Conservation (phyloP, 2,113 vertebrate genomes). For the Tringa solitaria region DNA sequence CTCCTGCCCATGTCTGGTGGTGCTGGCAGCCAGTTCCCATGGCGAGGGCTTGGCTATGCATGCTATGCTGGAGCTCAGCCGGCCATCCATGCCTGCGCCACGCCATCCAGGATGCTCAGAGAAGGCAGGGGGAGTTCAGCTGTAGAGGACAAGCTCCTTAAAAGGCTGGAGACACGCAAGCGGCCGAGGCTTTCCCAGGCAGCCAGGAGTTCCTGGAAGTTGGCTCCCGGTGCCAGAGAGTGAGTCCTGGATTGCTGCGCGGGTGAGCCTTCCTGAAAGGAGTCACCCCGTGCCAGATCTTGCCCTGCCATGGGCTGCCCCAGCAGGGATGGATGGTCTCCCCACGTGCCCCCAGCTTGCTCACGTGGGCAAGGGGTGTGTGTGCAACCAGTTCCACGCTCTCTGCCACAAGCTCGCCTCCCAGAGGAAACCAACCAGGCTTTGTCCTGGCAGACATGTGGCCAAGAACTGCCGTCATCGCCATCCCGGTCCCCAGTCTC, state of each 20-base stretch:
- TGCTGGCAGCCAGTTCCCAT: neutral
- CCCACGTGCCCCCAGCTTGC: fast-evolving
- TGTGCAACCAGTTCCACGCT: fast-evolving
- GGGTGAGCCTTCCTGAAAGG: constrained; percentile 30
- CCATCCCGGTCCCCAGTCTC: neutral
- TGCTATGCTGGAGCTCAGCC: fast-evolving
- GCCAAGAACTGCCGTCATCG: neutral
- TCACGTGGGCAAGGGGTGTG: neutral
- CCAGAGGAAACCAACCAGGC: neutral
- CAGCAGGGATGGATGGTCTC: fast-evolving
- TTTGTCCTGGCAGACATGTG: neutral
- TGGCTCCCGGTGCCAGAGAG: constrained; percentile 24
- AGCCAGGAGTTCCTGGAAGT: constrained; percentile 54
- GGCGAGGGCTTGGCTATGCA: neutral
- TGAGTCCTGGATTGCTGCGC: neutral
- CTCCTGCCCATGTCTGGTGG: neutral
- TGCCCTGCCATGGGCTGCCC: neutral
- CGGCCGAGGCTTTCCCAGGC: neutral
- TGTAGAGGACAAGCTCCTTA: neutral
- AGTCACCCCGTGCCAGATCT: neutral
- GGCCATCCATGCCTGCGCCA: fast-evolving
- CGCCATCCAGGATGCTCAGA: fast-evolving
- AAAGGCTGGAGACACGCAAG: neutral
- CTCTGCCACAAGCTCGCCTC: neutral
- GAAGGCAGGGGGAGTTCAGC: neutral